Percentiles rank a stretch among this genome's conserved stretches.
Evolutionary conservation across 2,888 invertebrate species (phyloP).

Genomic region (Crossocerus cetratus): DNA sequence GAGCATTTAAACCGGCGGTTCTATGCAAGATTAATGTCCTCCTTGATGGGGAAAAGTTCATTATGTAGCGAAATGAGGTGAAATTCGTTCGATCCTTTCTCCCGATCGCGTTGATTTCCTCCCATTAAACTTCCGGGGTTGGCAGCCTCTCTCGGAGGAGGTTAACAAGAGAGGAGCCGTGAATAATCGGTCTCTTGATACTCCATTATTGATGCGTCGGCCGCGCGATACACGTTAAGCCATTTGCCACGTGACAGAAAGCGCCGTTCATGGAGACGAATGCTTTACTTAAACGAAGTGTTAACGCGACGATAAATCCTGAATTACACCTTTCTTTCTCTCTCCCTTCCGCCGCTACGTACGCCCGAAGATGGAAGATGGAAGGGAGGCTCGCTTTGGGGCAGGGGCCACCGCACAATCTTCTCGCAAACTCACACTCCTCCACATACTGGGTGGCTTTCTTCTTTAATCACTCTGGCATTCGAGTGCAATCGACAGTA

Average conservation of each 20-base stretch:
- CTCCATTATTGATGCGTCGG: not conserved
- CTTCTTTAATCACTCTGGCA: not conserved
- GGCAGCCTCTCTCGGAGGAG: not conserved
- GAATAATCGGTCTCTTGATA: conserved; percentile 4
- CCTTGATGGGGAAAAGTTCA: no score
- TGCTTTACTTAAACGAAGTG: conserved; percentile 58
- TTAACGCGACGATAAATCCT: conserved; percentile 71
- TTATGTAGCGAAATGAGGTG: no score
- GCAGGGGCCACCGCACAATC: conserved; percentile 17
- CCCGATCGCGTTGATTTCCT: no score
- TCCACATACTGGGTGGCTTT: conserved; percentile 6
- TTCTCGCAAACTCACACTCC: not conserved
- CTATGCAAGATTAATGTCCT: no score
- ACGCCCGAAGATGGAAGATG: not conserved
- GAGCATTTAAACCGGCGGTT: no score
- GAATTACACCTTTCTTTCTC: conserved; percentile 17
- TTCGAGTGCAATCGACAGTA: no score
- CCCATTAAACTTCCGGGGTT: not conserved
- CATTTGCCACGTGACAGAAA: conserved; percentile 20
- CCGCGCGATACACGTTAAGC: not conserved
- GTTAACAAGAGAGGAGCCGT: not conserved
- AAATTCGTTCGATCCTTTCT: no score
- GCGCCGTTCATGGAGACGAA: conserved; percentile 58
- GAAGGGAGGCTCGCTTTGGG: conserved; percentile 8
- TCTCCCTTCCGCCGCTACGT: not conserved